Evolutionary conservation across 2,888 invertebrate genomes (phyloP).

Genomic region (Hyposoter dolosus): DNA sequence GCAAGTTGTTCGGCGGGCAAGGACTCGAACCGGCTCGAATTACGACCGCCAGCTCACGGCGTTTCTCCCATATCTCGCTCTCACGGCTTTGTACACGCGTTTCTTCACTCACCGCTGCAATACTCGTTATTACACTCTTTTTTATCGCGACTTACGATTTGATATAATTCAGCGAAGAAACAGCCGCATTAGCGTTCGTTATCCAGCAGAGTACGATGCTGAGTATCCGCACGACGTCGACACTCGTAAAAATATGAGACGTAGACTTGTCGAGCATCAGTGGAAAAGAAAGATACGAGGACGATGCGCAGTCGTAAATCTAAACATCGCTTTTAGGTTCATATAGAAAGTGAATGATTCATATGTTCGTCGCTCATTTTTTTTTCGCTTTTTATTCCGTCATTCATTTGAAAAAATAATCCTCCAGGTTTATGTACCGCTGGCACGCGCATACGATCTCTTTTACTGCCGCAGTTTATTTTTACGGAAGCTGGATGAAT

Average conservation of each 20-base stretch:
- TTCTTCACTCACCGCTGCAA: background rate
- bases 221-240: background rate
- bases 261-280: background rate
- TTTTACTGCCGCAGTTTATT: conserved; percentile 2
- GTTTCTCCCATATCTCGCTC: background rate
- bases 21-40: background rate
- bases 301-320: background rate
- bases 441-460: background rate
- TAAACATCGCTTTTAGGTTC: background rate
- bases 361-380: background rate
- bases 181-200: background rate
- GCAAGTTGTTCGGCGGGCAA: background rate
- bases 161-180: conserved; percentile 17
- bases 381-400: background rate
- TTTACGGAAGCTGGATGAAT: conserved; percentile 3
- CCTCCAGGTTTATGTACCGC: background rate
- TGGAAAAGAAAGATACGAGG: background rate
- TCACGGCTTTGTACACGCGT: background rate
- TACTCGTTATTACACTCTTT: background rate
- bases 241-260: background rate
- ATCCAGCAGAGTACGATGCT: background rate
- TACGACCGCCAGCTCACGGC: background rate
- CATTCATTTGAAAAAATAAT: background rate
- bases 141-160: conserved; percentile 37
- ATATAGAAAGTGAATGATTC: background rate